Base-by-base conservation (phyloP, 2,113 vertebrate species). In the Oryzias melastigma region DNA sequence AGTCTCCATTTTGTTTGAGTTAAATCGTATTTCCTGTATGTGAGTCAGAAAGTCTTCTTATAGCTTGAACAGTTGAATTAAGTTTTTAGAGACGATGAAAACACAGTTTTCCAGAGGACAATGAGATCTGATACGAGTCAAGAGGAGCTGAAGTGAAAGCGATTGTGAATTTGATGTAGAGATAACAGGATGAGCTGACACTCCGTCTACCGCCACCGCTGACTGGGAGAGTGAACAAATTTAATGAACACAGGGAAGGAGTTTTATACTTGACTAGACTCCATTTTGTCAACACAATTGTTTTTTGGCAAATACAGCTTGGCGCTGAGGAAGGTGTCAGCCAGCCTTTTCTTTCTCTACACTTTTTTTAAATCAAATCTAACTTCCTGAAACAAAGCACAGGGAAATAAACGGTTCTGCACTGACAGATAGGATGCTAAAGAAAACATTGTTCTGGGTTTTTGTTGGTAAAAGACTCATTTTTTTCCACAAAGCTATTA, bases 91-190 rank as follows among this genome's bases (percentile, higher is more conserved):
- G 62, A 29, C 65, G 68, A 53, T 49, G 47, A 64, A 51, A 62
- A 70, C 20, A 47, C 53, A 51, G 52, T 19, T 27, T 52, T 48
- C 51, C 57, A 64, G 27, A 35, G 42, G 62, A 75, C 52, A 52
- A 78, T 68, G 53, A 22, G 19, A 63, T 57, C 56, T 41, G 64
- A 69, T 66, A 61, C 14, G 64, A 71, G 60, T 81, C 63, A 59
- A 84, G 70, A 65, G 75, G 58, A 77, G 75, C 65, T 65, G 67
- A 83, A 65, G 77, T 49, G 68, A 77, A 67, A 74, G 62, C 57
- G 22, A 50, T 75, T 15, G 58, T 68, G 75, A 65, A 70, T 67
- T 41, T 67, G 84, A 86, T 64, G 71, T 64, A 64, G 52, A 75
- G 77, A 79, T 68, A 87, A 81, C 75, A 62, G 81, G 71, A 71